Evolutionary conservation across 2,797 vertebrate species (phyloP).

Genomic region (Malurus leucopterus): DNA sequence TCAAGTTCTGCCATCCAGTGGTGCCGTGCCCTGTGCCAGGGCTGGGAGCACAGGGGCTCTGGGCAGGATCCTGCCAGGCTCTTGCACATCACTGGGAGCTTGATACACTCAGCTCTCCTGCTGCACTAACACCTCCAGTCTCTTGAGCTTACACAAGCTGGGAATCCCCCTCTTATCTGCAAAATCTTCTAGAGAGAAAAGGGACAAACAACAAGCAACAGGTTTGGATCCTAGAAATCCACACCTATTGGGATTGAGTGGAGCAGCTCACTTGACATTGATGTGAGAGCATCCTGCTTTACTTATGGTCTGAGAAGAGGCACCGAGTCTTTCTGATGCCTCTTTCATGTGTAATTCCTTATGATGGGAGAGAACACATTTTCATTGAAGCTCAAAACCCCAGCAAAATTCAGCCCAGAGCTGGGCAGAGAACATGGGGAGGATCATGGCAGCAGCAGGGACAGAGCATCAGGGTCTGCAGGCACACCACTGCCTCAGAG

Average conservation of each 20-base stretch:
- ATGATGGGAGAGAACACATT: neutral
- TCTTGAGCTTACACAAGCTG: neutral
- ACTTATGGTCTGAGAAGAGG: neutral
- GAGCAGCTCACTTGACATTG: neutral
- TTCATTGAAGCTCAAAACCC: neutral
- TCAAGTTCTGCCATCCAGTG: neutral
- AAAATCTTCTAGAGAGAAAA: neutral
- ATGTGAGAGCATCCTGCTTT: neutral
- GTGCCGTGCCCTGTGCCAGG: fast-evolving
- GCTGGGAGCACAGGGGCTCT: neutral
- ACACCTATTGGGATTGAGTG: neutral
- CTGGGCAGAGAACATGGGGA: fast-evolving
- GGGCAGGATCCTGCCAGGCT: neutral
- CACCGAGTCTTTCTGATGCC: too few relatives aligned
- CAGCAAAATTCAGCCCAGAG: neutral
- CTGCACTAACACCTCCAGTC: neutral
- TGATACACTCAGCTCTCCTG: neutral
- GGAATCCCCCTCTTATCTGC: neutral
- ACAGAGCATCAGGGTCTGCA: fast-evolving
- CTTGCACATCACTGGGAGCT: neutral
- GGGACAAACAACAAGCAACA: neutral
- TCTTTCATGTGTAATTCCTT: neutral
- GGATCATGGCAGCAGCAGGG: fast-evolving
- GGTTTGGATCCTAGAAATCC: neutral
- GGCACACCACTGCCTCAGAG: neutral